phyloP scores from a whole-genome alignment of 2,113 vertebrate species.

The Synchiropus splendidus region DNA sequence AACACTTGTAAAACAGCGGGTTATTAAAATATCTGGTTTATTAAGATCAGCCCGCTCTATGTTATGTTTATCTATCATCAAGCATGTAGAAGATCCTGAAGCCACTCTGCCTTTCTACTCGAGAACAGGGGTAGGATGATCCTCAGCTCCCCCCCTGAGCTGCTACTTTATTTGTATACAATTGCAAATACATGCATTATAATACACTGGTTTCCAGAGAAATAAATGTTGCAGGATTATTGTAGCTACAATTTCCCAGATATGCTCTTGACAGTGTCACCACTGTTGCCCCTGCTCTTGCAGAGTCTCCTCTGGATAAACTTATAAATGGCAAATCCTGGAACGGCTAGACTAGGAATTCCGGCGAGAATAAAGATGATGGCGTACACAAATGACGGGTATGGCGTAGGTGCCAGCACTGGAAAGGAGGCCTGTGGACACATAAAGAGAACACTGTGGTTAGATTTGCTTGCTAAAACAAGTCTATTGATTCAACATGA shows the following conservation, averaged over 20 bases:
- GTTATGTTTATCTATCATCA: too few species aligned
- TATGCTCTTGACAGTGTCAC: slow-evolving; percentile 26
- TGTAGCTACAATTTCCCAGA: slow-evolving; percentile 52
- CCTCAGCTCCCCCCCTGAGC: too few species aligned
- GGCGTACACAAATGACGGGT: slow-evolving; percentile 70
- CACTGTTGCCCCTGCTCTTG: slow-evolving; percentile 13
- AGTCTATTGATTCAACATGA: not conserved
- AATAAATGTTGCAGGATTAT: too few species aligned
- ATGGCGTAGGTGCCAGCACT: slow-evolving; percentile 45
- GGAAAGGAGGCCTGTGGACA: slow-evolving; percentile 72
- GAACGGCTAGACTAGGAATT: slow-evolving; percentile 74
- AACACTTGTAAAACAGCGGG: too few species aligned
- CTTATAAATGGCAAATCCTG: slow-evolving; percentile 68
- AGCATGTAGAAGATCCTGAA: too few species aligned
- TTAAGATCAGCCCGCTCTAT: too few species aligned
- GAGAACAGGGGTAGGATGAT: too few species aligned
- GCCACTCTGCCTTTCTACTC: too few species aligned
- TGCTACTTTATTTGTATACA: too few species aligned
- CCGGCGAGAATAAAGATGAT: slow-evolving; percentile 81
- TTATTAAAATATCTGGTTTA: too few species aligned
- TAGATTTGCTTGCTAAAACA: not conserved
- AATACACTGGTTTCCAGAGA: too few species aligned
- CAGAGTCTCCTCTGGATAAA: slow-evolving; percentile 57
- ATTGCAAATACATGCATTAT: too few species aligned
- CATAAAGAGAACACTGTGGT: not conserved